Evolutionary conservation across 1,140 invertebrate genomes (phyloP), one percentile per base, ranked within the genome.

Genomic region (Drosophila watanabei): DNA sequence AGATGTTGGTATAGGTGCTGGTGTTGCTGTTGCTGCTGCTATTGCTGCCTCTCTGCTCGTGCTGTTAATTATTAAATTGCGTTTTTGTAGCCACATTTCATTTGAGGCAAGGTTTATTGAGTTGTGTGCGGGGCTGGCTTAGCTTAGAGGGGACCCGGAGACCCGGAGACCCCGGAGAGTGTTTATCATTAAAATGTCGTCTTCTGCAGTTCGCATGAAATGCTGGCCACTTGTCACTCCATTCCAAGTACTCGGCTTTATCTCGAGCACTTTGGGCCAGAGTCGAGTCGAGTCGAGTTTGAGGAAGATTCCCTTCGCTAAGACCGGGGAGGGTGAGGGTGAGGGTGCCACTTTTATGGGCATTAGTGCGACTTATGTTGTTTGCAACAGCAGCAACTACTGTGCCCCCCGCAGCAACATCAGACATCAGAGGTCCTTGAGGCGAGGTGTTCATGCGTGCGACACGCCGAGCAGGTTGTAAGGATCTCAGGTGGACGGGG

Each of bases 1-100:
- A 59, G 46, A 66, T 65, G 65, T 43, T 51, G 48, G n/a, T 65
- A 35, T 35, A 58, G 59, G 49, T 49, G 56, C 7, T 66, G 43
- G 13, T 59, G 13, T 16, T 39, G 13, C 14, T 16, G 33, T 33
- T 33, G 48, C 35, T 37, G 70, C 32, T 59, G 39, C 9, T 20
- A 8, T 8, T 43, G 41, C 41, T 43, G 58, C 69, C 51, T 46
- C 16, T 65, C 52, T 87, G 84, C 80, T 87, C 84, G 84, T 88
- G 84, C 79, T 89, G 87, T 89, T 89, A 89, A 89, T 90, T 89
- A 89, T 89, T 90, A 82, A 90, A 89, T 89, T 90, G 86, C 86
- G 86, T 90, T 90, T 90, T 85, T 85, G 81, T 85, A 76, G 86
- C 86, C 77, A 89, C 79, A 82, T 87, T 88, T 88, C 80, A 87